Percentiles rank a stretch among this genome's conserved stretches.
Conservation (phyloP, 2,797 vertebrate species). For the Vireo griseus region DNA sequence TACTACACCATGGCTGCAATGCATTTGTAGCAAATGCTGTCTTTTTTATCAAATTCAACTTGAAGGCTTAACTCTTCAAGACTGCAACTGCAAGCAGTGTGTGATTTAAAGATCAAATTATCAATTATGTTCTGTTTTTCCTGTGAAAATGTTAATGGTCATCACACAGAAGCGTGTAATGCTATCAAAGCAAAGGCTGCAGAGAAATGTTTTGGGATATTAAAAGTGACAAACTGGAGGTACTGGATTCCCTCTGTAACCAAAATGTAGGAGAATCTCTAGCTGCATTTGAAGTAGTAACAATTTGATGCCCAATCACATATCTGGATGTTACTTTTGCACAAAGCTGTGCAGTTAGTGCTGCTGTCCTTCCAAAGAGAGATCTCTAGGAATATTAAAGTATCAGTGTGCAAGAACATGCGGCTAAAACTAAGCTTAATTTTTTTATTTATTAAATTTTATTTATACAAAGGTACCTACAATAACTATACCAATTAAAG, state of each 20-base stretch:
- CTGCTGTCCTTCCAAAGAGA: background rate
- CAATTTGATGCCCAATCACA: background rate
- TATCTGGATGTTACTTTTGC: background rate
- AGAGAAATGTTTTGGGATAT: background rate
- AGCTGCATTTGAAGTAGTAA: background rate
- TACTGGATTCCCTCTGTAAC: background rate
- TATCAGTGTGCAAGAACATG: background rate
- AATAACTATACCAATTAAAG: background rate
- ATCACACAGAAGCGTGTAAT: background rate
- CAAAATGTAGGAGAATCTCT: background rate
- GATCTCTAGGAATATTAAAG: background rate
- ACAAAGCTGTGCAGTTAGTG: background rate
- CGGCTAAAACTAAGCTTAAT: background rate
- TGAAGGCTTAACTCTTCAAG: background rate
- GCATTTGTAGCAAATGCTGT: background rate
- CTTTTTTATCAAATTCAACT: background rate
- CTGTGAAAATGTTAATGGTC: background rate
- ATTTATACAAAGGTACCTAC: background rate
- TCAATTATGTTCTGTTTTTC: background rate
- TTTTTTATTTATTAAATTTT: background rate
- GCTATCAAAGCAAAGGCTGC: background rate
- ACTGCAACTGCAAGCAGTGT: background rate
- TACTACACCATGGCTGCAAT: background rate
- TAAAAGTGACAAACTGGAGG: background rate
- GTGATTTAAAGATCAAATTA: background rate